These are phyloP conservation scores for Eulemur rubriventer DNA, from an alignment of 2,797 vertebrate species.

Conservation along the genomic window DNA sequence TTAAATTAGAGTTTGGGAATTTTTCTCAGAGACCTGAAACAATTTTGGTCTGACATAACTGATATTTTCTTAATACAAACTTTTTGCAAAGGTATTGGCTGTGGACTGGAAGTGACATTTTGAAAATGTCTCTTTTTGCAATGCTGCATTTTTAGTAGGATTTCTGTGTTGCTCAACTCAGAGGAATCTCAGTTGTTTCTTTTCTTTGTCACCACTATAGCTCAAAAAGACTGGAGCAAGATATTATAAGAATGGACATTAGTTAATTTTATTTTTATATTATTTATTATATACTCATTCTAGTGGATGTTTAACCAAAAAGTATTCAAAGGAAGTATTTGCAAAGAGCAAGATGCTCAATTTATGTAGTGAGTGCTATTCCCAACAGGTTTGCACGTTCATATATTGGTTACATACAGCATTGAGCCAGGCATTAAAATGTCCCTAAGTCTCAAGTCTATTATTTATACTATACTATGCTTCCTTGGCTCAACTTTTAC, in stretches of 20 bases:
- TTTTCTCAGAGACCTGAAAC: conserved; percentile 15
- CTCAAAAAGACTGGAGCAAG: not conserved
- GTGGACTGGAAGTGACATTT: conserved; percentile 40
- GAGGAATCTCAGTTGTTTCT: not conserved
- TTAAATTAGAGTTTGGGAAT: conserved; percentile 15
- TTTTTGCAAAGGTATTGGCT: conserved; percentile 5
- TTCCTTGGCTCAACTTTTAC: not conserved
- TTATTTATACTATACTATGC: not conserved
- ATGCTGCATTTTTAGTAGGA: not conserved
- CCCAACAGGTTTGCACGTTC: not conserved
- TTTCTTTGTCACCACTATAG: not conserved
- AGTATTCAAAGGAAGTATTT: not conserved
- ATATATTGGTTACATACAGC: not conserved
- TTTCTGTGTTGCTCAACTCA: not conserved
- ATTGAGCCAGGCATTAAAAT: not conserved
- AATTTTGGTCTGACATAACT: not conserved
- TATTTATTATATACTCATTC: not conserved
- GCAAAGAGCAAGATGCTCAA: not conserved
- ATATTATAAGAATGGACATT: not conserved
- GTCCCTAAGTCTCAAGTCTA: not conserved
- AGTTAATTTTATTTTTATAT: not conserved
- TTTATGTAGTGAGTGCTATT: not conserved
- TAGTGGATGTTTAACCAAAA: not conserved
- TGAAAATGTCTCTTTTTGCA: not conserved
- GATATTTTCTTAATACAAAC: conserved; percentile 35